Conservation (phyloP, 2,113 vertebrate genomes). For the Halcyon malimbica region DNA sequence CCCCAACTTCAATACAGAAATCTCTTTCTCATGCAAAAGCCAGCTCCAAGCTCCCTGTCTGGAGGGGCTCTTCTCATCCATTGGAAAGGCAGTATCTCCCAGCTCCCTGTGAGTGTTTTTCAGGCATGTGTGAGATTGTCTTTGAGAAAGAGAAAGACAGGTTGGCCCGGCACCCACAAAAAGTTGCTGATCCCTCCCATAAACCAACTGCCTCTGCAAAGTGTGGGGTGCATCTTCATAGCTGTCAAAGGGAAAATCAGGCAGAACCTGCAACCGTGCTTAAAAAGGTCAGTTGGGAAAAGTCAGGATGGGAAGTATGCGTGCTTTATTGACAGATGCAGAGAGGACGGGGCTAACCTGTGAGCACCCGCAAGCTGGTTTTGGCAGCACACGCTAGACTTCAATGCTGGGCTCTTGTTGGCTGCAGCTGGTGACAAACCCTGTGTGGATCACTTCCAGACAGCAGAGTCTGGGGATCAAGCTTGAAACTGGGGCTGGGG, state of each 20-base stretch:
- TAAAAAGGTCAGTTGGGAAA: constrained; percentile 62
- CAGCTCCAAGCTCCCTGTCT: background rate
- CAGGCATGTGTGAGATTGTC: background rate
- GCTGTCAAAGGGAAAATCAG: constrained; percentile 30
- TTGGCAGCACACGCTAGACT: background rate
- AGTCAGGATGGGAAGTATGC: constrained; percentile 28
- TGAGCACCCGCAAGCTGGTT: background rate
- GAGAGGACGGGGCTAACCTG: background rate
- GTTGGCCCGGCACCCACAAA: background rate
- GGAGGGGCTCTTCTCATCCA: background rate
- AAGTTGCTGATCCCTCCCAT: constrained; percentile 10
- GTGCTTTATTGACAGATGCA: background rate
- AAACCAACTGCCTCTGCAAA: background rate
- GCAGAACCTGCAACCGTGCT: background rate
- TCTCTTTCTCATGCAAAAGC: background rate
- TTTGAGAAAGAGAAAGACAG: background rate
- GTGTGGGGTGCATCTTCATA: constrained; percentile 28
- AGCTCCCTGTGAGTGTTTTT: fast-evolving
- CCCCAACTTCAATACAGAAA: background rate
- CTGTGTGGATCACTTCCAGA: background rate
- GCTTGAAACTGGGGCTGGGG: background rate
- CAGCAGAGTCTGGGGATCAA: background rate
- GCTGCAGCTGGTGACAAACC: background rate
- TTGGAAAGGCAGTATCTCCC: background rate
- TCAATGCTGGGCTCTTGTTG: background rate